phyloP scores from a whole-genome alignment of 2,888 invertebrate species.

The Himalopsyche anomala region DNA sequence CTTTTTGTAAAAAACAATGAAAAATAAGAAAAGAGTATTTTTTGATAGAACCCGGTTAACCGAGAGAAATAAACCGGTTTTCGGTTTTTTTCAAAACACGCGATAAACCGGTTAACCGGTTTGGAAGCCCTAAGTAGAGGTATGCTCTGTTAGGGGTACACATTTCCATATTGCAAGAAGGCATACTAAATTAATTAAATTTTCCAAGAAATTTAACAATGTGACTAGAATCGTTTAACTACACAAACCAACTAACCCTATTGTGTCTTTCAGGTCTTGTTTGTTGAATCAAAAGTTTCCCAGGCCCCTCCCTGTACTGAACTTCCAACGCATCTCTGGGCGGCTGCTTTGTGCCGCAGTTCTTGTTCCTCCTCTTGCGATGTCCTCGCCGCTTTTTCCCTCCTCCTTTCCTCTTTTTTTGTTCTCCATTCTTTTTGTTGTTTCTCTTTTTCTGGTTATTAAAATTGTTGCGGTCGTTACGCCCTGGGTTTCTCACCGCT shows the following conservation, averaged over 20 bases:
- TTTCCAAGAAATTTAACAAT: too few relatives aligned
- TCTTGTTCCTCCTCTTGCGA: conserved; percentile 71
- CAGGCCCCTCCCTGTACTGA: conserved; percentile 68
- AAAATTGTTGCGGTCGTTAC: conserved; percentile 68
- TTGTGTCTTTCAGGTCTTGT: conserved; percentile 45
- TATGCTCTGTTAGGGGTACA: too few relatives aligned
- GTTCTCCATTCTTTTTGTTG: conserved; percentile 72
- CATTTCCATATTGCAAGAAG: too few relatives aligned
- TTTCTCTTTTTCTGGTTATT: conserved; percentile 73
- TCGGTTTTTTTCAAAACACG: too few relatives aligned
- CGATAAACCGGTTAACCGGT: too few relatives aligned
- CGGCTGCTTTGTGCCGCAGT: conserved; percentile 75
- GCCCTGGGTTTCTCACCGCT: conserved; percentile 72
- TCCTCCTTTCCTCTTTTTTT: conserved; percentile 66
- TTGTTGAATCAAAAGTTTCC: conserved; percentile 58
- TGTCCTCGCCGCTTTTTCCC: conserved; percentile 70
- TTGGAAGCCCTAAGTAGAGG: too few relatives aligned
- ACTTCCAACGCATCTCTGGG: conserved; percentile 64
- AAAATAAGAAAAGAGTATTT: too few relatives aligned
- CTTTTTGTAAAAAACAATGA: too few relatives aligned
- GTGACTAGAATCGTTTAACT: too few relatives aligned
- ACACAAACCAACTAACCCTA: background rate
- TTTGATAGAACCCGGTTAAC: too few relatives aligned
- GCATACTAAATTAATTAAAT: too few relatives aligned
- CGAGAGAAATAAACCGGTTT: too few relatives aligned